phyloP scores from a whole-genome alignment of 2,888 invertebrate species.

The Gryllus longicercus region DNA sequence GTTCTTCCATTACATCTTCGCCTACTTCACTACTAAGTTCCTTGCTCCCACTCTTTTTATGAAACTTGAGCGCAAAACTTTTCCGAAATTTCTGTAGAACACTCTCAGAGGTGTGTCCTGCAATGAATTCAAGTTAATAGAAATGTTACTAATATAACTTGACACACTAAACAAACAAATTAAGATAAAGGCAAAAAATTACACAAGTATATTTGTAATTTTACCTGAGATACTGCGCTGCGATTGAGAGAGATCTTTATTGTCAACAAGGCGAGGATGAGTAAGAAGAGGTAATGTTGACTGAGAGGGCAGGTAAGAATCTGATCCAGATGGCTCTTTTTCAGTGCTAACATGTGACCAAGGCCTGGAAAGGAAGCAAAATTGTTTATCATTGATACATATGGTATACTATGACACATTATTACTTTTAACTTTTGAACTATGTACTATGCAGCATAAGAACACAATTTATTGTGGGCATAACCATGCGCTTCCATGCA shows the following conservation, averaged over 20 bases:
- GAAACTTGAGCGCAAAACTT: conserved; percentile 61
- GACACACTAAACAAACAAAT: background rate
- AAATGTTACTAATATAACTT: background rate
- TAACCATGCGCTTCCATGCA: too few relatives aligned
- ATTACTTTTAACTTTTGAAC: background rate
- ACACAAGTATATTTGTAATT: background rate
- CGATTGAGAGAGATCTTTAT: conserved; percentile 36
- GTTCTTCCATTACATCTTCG: background rate
- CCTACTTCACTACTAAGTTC: conserved; percentile 47
- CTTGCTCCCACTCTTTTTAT: conserved; percentile 52
- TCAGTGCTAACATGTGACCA: conserved; percentile 30
- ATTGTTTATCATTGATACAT: background rate
- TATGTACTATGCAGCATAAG: too few relatives aligned
- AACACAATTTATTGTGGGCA: too few relatives aligned
- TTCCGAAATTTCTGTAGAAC: conserved; percentile 69
- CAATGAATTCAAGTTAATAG: background rate
- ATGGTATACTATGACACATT: background rate
- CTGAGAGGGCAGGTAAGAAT: conserved; percentile 26
- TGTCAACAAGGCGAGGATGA: conserved; percentile 34
- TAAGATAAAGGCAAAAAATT: background rate
- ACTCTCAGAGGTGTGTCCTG: conserved; percentile 48
- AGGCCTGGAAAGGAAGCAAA: conserved; percentile 23
- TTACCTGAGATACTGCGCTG: conserved; percentile 37
- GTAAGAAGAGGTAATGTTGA: conserved; percentile 26
- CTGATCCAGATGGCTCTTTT: conserved; percentile 28